Conservation (phyloP, 2,888 invertebrate genomes). For the Lepidonotus clava region DNA sequence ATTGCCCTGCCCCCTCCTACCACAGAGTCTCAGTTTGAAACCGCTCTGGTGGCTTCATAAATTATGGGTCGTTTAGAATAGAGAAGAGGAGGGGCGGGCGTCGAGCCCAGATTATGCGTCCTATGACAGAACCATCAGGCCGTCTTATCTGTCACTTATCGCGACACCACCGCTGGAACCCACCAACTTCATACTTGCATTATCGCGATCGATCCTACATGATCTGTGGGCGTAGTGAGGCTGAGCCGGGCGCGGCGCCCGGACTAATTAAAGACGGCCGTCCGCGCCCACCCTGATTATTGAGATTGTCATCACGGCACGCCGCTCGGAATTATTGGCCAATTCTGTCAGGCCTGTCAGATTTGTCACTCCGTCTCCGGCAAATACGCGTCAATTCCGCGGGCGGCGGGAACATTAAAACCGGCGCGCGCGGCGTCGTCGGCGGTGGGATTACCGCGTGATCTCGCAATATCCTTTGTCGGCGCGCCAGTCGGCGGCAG, state of each 20-base stretch:
- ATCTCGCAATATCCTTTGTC: slow-evolving; percentile 53
- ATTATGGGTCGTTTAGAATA: background rate
- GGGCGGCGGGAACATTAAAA: slow-evolving; percentile 37
- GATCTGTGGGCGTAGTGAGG: background rate
- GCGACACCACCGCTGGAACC: background rate
- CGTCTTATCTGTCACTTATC: slow-evolving; percentile 41
- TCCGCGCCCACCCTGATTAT: slow-evolving; percentile 26
- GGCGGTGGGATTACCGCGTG: slow-evolving; percentile 6
- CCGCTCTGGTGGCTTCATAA: background rate
- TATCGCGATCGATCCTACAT: slow-evolving; percentile 2
- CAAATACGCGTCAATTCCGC: slow-evolving; percentile 47
- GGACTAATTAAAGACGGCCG: slow-evolving; percentile 38
- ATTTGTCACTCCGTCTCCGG: slow-evolving; percentile 49
- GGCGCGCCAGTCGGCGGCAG: background rate
- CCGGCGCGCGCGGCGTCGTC: background rate
- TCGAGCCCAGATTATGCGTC: background rate
- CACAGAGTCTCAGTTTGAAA: background rate
- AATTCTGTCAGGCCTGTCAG: slow-evolving; percentile 50
- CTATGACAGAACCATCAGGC: slow-evolving; percentile 42
- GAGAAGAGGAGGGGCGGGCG: background rate
- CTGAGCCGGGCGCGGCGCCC: background rate
- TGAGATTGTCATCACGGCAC: slow-evolving; percentile 51
- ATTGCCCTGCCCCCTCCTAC: background rate
- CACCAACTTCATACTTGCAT: slow-evolving; percentile 13
- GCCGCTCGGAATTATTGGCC: slow-evolving; percentile 36